phyloP scores from a whole-genome alignment of 2,797 vertebrate species.

The Enteromius viviparus region DNA sequence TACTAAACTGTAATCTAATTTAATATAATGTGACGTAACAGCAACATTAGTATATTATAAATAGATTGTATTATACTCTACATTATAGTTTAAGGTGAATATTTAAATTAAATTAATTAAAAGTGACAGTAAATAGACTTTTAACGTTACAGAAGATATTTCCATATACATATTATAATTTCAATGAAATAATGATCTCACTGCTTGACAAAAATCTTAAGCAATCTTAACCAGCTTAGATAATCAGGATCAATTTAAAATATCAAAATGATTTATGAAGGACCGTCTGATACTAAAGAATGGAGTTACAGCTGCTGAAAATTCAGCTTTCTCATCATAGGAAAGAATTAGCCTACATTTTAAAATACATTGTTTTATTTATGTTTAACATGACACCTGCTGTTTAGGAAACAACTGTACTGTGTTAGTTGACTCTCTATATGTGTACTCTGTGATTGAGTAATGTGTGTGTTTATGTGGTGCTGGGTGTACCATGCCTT shows the following conservation, averaged over 20 bases:
- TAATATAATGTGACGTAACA: not conserved
- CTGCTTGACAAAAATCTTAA: not conserved
- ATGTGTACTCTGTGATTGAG: not conserved
- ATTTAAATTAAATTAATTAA: no score
- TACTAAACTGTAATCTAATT: no score
- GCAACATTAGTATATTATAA: no score
- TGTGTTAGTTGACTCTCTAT: not conserved
- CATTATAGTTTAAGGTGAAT: no score
- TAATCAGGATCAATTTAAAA: not conserved
- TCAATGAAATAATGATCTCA: not conserved
- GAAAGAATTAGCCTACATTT: not conserved
- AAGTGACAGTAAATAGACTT: not conserved
- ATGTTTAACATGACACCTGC: not conserved
- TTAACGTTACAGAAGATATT: not conserved
- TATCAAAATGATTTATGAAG: not conserved
- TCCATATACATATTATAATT: not conserved
- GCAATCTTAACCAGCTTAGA: not conserved
- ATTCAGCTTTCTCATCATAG: not conserved
- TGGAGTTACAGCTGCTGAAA: not conserved
- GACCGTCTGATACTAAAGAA: not conserved
- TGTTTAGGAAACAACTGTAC: not conserved
- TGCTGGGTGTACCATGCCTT: slow-evolving; percentile 13
- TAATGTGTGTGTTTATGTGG: slow-evolving; percentile 13
- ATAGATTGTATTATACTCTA: no score
- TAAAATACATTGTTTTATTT: not conserved